phyloP scores from a whole-genome alignment of 2,797 vertebrate genomes.

The Rhincodon typus region DNA sequence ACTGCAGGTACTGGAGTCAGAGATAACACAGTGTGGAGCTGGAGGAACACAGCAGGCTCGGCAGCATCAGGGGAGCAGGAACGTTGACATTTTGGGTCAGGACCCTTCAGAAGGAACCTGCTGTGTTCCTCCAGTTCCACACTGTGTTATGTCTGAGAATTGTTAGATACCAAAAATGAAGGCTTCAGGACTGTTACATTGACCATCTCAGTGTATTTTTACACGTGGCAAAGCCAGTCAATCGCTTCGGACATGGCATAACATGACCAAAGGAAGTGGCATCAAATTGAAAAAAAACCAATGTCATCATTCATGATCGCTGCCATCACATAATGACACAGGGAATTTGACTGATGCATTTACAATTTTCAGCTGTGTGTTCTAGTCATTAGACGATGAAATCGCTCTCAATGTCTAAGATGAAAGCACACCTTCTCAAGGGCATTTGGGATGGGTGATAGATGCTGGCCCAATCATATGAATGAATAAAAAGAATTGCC shows the following conservation, averaged over 20 bases:
- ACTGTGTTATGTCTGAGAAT: neutral
- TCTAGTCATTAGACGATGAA: neutral
- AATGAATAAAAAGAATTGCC: neutral
- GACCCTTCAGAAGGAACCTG: no score
- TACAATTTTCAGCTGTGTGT: neutral
- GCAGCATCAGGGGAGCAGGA: no score
- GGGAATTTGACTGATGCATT: neutral
- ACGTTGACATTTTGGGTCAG: no score
- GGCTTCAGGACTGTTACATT: neutral
- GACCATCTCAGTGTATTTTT: neutral
- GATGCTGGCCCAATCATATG: no score
- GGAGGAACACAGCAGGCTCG: no score
- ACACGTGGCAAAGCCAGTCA: neutral
- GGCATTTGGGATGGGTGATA: no score
- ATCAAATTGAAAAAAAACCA: neutral
- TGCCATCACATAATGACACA: neutral
- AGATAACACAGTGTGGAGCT: no score
- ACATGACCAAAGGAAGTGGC: no score
- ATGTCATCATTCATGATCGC: neutral
- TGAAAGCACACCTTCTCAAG: neutral
- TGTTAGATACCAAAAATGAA: neutral
- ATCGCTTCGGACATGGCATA: neutral
- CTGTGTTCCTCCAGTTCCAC: no score
- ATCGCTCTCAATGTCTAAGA: neutral
- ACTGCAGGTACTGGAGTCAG: no score